phyloP scores from a whole-genome alignment of 1,140 invertebrate species.

The Triops cancriformis region DNA sequence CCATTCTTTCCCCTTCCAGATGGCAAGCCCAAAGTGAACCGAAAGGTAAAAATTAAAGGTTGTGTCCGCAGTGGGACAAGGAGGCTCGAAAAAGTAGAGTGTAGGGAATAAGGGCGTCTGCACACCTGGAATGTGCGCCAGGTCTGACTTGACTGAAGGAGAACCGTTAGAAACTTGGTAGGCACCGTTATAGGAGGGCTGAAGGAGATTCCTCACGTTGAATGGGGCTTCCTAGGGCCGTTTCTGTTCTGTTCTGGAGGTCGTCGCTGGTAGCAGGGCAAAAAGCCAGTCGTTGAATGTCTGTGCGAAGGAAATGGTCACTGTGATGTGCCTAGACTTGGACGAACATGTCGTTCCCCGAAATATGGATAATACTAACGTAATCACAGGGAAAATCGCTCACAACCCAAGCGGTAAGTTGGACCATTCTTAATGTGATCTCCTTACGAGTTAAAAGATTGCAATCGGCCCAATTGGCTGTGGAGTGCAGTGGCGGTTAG shows the following conservation, averaged over 20 bases:
- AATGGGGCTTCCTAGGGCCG: neutral
- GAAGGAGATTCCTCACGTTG: constrained; percentile 7
- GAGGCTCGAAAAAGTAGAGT: neutral
- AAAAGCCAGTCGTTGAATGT: neutral
- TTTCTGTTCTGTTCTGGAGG: neutral
- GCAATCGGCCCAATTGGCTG: too few relatives aligned
- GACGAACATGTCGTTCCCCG: neutral
- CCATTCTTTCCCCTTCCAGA: too few relatives aligned
- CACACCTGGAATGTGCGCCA: neutral
- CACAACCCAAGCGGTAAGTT: neutral
- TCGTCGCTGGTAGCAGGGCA: neutral
- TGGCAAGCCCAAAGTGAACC: neutral
- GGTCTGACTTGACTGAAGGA: neutral
- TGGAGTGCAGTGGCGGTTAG: too few relatives aligned
- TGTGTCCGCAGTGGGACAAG: too few relatives aligned
- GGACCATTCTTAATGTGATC: too few relatives aligned
- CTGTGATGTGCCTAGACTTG: constrained; percentile 10
- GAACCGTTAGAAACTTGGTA: neutral
- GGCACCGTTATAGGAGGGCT: neutral
- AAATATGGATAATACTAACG: neutral
- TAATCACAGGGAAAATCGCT: neutral
- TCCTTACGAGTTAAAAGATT: too few relatives aligned
- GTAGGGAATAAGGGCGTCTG: constrained; percentile 1
- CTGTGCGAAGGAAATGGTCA: neutral
- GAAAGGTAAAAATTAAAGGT: neutral